These are phyloP conservation scores for Scaptomyza caliginosa DNA, from an alignment of 2,888 invertebrate species.

Conservation along the genomic window DNA sequence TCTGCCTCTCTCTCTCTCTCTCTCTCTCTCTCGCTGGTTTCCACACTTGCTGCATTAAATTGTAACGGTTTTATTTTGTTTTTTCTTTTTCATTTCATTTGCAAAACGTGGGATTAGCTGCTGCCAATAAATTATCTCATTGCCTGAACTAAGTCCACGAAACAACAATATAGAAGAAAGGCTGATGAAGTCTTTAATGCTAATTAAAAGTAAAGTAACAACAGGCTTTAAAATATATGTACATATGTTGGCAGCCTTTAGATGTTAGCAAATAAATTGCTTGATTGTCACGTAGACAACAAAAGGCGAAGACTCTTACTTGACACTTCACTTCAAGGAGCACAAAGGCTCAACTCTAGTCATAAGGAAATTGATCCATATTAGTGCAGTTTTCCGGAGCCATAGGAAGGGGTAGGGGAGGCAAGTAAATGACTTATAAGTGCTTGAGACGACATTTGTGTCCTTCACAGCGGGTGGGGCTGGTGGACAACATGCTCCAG, in stretches of 20 bases:
- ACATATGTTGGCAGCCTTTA: constrained; percentile 10
- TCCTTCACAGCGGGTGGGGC: constrained; percentile 11
- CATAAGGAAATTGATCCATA: constrained; percentile 52
- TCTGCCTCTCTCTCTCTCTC: too few relatives aligned
- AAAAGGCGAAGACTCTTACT: constrained; percentile 38
- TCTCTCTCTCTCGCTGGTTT: too few relatives aligned
- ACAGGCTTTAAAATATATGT: not conserved
- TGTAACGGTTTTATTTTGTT: constrained; percentile 47
- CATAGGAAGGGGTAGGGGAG: not conserved
- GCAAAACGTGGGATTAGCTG: constrained; percentile 20
- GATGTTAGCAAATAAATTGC: constrained; percentile 37
- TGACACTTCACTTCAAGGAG: not conserved
- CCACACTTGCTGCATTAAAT: constrained; percentile 16
- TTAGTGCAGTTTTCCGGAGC: constrained; percentile 54
- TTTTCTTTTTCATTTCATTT: too few relatives aligned
- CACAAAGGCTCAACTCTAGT: constrained; percentile 8
- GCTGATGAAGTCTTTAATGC: too few relatives aligned
- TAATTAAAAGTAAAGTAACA: constrained; percentile 13
- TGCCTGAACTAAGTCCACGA: too few relatives aligned
- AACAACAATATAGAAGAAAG: too few relatives aligned
- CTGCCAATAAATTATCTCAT: constrained; percentile 3
- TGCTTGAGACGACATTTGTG: constrained; percentile 52
- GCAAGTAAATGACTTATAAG: constrained; percentile 72
- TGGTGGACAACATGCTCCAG: constrained; percentile 3
- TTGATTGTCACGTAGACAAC: constrained; percentile 64